These are phyloP conservation scores for Platynereis dumerilii DNA, from an alignment of 2,888 invertebrate genomes.

Conservation along the genomic window DNA sequence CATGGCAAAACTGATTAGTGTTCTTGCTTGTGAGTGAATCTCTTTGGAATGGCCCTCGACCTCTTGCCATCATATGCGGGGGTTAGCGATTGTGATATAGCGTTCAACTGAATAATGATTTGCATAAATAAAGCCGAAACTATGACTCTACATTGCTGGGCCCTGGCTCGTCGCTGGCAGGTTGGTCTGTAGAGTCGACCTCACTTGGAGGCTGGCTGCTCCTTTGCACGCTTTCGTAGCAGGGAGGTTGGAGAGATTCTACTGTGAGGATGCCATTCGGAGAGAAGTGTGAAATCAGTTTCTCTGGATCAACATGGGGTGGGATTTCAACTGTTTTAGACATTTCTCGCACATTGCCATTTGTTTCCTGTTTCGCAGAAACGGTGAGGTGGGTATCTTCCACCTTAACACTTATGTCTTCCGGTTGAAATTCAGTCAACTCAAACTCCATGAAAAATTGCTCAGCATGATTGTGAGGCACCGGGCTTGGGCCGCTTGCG, in stretches of 20 bases:
- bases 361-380: neutral
- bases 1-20: too few species aligned
- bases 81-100: too few species aligned
- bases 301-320: slow-evolving; percentile 2
- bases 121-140: too few species aligned
- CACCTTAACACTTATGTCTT: neutral
- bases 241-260: neutral
- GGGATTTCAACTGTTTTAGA: neutral
- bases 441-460: neutral
- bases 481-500: neutral
- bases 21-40: too few species aligned
- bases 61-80: too few species aligned
- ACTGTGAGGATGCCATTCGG: neutral
- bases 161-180: too few species aligned
- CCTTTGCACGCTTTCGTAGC: slow-evolving; percentile 1
- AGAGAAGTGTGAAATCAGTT: neutral
- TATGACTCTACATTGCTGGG: too few species aligned
- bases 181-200: too few species aligned
- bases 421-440: neutral
- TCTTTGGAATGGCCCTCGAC: too few species aligned
- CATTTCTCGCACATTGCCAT: neutral
- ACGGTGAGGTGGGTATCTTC: neutral
- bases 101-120: too few species aligned
- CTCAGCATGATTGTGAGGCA: neutral
- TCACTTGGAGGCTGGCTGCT: too few species aligned